Evolutionary conservation across 2,888 invertebrate genomes (phyloP).

Genomic region (Aromia moschata): DNA sequence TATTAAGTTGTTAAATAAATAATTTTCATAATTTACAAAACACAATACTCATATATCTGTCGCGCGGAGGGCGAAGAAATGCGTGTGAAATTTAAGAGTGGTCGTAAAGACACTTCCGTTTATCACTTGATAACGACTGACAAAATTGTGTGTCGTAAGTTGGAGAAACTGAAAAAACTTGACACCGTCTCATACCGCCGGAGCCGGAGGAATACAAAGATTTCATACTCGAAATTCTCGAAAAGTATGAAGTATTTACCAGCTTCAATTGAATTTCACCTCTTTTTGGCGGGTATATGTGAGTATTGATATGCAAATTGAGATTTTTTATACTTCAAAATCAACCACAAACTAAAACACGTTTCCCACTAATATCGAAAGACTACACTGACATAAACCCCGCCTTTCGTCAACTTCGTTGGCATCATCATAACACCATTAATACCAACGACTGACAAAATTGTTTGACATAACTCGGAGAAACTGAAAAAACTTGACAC

Average conservation of each 20-base stretch:
- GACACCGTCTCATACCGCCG: not conserved
- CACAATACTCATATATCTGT: constrained; percentile 34
- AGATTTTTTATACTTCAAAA: no score
- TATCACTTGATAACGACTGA: constrained; percentile 38
- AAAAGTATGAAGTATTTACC: no score
- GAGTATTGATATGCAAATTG: no score
- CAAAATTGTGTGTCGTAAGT: constrained; percentile 33
- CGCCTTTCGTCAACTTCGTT: no score
- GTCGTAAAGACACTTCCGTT: constrained; percentile 45
- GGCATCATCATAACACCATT: no score
- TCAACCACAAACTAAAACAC: no score
- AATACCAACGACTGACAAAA: constrained; percentile 39
- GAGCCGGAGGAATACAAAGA: no score
- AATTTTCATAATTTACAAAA: constrained; percentile 35
- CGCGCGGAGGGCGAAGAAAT: constrained; percentile 37
- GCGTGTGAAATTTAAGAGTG: constrained; percentile 47
- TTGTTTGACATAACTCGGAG: constrained; percentile 25
- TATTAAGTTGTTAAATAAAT: constrained; percentile 33
- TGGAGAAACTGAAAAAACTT: constrained; percentile 15
- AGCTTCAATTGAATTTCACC: no score
- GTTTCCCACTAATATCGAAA: no score
- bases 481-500: constrained; percentile 12
- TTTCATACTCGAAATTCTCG: no score
- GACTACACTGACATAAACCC: no score
- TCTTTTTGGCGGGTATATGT: no score